A percentile compares a stretch with the other conserved stretches of the same genome.
These are phyloP conservation scores for Passerculus sandwichensis DNA, from an alignment of 2,797 vertebrate species.

Conservation along the genomic window DNA sequence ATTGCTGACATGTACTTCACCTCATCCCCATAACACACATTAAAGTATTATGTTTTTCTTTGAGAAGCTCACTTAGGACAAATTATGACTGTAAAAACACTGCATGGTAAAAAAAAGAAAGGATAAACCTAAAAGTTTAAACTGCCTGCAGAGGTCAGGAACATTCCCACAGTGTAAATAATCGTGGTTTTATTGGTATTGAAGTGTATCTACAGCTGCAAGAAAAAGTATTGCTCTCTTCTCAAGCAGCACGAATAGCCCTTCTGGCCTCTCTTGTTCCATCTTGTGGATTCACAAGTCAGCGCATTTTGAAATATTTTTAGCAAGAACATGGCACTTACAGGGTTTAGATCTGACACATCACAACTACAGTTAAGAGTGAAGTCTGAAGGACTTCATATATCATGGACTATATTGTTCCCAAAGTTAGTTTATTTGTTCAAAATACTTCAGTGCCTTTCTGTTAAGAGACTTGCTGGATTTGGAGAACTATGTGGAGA, in stretches of 20 bases:
- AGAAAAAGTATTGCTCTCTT: neutral
- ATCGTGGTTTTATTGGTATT: neutral
- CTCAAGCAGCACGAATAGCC: neutral
- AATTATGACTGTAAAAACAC: neutral
- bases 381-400: accelerated
- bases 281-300: neutral
- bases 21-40: neutral
- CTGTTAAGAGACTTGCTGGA: neutral
- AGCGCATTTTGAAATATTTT: neutral
- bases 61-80: neutral
- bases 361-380: neutral
- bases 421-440: neutral
- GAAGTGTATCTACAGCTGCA: neutral
- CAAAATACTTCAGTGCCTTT: neutral
- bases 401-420: neutral
- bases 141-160: neutral
- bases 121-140: neutral
- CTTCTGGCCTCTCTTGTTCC: neutral
- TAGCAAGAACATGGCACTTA: neutral
- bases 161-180: neutral
- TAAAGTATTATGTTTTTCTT: constrained; percentile 7
- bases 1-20: neutral
- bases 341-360: accelerated
- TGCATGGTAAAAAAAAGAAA: neutral
- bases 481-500: neutral